A percentile compares a stretch with the other conserved stretches of the same genome.
Evolutionary conservation across 2,113 vertebrate genomes (phyloP).

Genomic region (Rhadina sibilatrix): DNA sequence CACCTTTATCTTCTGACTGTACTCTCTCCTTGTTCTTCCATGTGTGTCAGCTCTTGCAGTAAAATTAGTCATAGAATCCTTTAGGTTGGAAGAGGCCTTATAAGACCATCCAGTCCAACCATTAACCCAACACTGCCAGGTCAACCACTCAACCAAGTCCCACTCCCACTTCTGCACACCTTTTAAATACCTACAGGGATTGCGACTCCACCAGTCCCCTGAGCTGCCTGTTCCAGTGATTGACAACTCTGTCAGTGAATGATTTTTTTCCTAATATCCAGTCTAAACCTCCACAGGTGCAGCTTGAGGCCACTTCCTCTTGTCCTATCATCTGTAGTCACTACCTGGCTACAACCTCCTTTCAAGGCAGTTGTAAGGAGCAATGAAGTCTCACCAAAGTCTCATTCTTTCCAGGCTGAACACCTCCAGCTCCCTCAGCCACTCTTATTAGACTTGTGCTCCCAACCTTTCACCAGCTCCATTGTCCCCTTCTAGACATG

Average conservation of each 20-base stretch:
- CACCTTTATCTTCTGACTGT: constrained; percentile 18
- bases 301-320: background rate
- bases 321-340: background rate
- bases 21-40: background rate
- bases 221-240: background rate
- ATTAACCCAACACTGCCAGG: background rate
- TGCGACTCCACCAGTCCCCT: background rate
- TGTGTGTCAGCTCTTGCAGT: background rate
- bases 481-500: background rate
- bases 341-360: background rate
- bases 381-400: background rate
- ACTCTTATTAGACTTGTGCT: no score
- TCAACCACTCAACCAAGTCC: background rate
- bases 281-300: background rate
- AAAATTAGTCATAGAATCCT: background rate
- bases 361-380: background rate
- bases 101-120: background rate
- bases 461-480: background rate
- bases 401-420: background rate
- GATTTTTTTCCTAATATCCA: background rate
- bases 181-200: background rate
- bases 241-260: background rate
- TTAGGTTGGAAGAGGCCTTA: background rate
- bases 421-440: background rate
- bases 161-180: background rate